Evolutionary conservation across 2,797 vertebrate genomes (phyloP).

Genomic region (Garrulus glandarius): DNA sequence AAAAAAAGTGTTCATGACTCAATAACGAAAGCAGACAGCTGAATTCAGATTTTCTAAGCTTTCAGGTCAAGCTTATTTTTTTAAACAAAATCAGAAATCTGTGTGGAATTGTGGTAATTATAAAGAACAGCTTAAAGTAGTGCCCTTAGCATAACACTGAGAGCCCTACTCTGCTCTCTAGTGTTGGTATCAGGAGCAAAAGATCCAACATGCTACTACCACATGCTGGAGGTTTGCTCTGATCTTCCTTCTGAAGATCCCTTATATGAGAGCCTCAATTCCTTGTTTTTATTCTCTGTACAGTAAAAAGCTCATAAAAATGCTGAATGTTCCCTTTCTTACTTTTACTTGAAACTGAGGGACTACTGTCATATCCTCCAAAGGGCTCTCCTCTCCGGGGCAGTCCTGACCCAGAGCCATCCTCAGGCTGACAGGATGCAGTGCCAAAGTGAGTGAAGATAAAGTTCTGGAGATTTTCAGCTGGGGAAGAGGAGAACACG

Average conservation of each 20-base stretch:
- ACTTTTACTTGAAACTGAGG: constrained; percentile 79
- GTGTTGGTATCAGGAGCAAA: not conserved
- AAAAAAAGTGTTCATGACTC: not conserved
- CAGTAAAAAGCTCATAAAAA: not conserved
- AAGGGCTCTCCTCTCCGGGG: constrained; percentile 88
- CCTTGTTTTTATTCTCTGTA: not conserved
- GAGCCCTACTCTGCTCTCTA: constrained; percentile 41
- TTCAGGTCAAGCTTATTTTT: not conserved
- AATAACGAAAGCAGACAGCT: not conserved
- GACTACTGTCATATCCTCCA: constrained; percentile 85
- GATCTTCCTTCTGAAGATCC: not conserved
- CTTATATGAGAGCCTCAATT: not conserved
- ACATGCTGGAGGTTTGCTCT: not conserved
- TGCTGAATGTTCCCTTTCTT: constrained; percentile 35
- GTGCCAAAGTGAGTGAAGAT: constrained; percentile 77
- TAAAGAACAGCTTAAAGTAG: not conserved
- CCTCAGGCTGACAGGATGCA: constrained; percentile 62
- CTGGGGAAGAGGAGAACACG: constrained; percentile 62
- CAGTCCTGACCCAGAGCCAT: constrained; percentile 46
- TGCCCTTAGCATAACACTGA: not conserved
- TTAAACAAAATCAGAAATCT: not conserved
- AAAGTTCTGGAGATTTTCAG: constrained; percentile 89
- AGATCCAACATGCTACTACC: not conserved
- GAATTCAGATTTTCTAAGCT: not conserved
- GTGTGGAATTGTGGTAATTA: not conserved